A percentile compares a stretch with the other conserved stretches of the same genome.
Evolutionary conservation across 2,113 vertebrate species (phyloP).

Genomic region (Aegithalos caudatus): DNA sequence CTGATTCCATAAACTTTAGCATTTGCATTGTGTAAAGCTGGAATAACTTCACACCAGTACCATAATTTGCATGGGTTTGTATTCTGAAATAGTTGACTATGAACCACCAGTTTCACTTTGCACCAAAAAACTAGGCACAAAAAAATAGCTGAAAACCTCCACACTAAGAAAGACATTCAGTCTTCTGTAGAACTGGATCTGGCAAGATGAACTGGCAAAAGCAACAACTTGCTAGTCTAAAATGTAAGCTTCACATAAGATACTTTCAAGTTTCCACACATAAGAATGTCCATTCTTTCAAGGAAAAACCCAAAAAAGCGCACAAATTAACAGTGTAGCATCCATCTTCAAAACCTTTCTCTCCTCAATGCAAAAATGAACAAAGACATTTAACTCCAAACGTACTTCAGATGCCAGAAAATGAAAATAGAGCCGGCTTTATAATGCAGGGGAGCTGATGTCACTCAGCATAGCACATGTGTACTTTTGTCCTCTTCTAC

Average conservation of each 20-base stretch:
- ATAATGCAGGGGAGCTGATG: not conserved
- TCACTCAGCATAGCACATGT: rapidly evolving
- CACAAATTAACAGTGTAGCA: not conserved
- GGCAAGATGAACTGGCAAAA: not conserved
- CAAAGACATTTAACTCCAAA: not conserved
- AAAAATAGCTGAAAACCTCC: not conserved
- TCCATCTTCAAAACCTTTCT: not conserved
- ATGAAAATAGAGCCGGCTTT: not conserved
- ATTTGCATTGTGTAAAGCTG: slow-evolving; percentile 14
- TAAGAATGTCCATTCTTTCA: not conserved
- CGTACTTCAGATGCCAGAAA: not conserved
- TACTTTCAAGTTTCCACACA: not conserved
- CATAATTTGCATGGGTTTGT: slow-evolving; percentile 3
- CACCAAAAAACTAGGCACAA: not conserved
- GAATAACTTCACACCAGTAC: slow-evolving; percentile 4
- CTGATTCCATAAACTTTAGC: not conserved
- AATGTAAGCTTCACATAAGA: not conserved
- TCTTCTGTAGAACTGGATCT: not conserved
- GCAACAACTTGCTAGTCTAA: not conserved
- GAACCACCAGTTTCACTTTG: not conserved
- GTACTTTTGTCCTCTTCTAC: not conserved
- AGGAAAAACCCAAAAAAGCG: not conserved
- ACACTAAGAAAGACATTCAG: not conserved
- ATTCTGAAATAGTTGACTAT: not conserved
- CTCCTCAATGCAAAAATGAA: not conserved